phyloP scores from a whole-genome alignment of 2,113 vertebrate species.

The Dipodomys stephensi region DNA sequence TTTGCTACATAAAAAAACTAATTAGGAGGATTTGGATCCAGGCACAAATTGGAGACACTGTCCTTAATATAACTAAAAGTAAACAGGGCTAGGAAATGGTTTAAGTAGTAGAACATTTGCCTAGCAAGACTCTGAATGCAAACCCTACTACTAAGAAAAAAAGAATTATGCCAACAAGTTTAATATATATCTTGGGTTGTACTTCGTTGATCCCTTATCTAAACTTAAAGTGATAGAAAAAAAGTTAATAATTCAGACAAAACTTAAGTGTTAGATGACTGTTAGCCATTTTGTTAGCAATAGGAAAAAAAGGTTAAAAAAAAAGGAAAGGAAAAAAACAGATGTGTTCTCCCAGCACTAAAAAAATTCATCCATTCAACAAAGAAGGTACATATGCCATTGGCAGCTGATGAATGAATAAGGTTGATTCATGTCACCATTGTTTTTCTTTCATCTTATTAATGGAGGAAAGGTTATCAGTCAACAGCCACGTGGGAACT shows the following conservation, averaged over 20 bases:
- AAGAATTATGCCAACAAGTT: not conserved
- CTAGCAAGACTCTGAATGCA: no score
- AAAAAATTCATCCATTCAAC: not conserved
- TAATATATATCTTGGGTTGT: not conserved
- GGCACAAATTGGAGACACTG: no score
- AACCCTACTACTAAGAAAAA: no score
- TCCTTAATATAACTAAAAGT: no score
- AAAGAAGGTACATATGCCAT: not conserved
- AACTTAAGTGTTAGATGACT: constrained; percentile 26
- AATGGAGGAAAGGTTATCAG: not conserved
- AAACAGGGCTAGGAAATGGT: no score
- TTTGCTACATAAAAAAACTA: no score
- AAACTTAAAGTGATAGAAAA: not conserved
- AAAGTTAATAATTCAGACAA: constrained; percentile 24
- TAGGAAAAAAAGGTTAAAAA: not conserved
- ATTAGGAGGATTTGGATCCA: no score
- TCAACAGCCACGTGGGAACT: not conserved
- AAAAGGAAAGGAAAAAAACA: not conserved
- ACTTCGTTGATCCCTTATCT: not conserved
- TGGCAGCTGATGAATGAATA: not conserved
- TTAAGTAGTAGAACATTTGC: no score
- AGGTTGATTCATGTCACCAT: not conserved
- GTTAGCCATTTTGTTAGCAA: not conserved
- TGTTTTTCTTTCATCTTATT: not conserved
- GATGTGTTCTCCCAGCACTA: not conserved